Evolutionary conservation across 2,888 invertebrate genomes (phyloP), one percentile per base, ranked within the genome.

Genomic region (Elmis aenea): DNA sequence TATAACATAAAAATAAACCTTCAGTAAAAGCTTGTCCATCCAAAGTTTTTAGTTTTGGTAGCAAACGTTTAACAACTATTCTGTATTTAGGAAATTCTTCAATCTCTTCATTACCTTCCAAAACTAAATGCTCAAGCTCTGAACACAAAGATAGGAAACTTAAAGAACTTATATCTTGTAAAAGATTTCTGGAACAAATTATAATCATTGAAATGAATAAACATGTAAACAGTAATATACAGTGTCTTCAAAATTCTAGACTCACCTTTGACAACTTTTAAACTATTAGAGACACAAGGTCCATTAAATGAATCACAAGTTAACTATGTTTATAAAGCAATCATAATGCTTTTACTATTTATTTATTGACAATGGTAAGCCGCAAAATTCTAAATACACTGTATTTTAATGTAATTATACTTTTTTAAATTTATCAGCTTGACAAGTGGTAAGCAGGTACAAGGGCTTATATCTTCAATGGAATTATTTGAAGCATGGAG

Each of bases 401-500:
- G n/a, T n/a, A n/a, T n/a, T n/a, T n/a, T n/a, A n/a, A n/a, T n/a
- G 13, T 13, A 12, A 11, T 26, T n/a, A 26, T 54, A 70, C 72
- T 61, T 61, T 46, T 54, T 47, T 2, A 71, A 54, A 57, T 74
- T 73, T 1, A 77, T 50, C 8, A 66, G 59, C 42, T 62, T 62
- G 3, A 77, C 55, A 18, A 68, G 46, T 0, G 62, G 44, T 13
- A 84, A 61, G 11, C 76, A 77, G 1, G 77, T 72, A 38, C 82
- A 68, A 0, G 80, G 76, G 23, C 77, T 75, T 25, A 82, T 64
- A 38, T 82, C 77, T 32, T 70, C 72, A 5, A 85, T 71, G 32
- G 69, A 69, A 59, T 85, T 85, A 26, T 75, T 74, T 24, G 76
- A 70, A 0, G 81, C 83, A 47, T 77, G 69, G 6, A 85, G 64